phyloP scores from a whole-genome alignment of 1,140 invertebrate genomes.

The Platorchestia sp. region DNA sequence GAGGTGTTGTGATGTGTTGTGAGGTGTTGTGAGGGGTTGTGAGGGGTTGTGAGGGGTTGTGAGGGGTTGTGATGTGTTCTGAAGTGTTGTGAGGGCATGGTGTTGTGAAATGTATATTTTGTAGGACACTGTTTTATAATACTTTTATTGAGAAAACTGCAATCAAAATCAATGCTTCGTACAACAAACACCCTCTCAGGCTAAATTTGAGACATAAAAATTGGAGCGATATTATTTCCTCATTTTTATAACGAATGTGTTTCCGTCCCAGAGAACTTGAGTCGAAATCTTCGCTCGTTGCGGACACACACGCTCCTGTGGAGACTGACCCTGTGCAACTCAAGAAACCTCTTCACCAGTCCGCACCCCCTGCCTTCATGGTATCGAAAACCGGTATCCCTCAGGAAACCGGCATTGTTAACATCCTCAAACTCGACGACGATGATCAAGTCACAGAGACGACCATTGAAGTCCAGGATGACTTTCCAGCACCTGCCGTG shows the following conservation, averaged over 20 bases:
- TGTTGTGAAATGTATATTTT: background rate
- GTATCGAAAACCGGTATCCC: background rate
- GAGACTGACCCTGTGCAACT: background rate
- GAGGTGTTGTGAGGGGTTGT: too few species aligned
- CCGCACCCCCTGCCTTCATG: background rate
- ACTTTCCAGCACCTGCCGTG: background rate
- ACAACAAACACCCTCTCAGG: background rate
- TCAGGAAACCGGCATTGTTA: background rate
- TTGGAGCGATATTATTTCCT: background rate
- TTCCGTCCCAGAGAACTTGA: background rate
- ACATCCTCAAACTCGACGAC: slow-evolving; percentile 15
- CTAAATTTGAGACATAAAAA: background rate
- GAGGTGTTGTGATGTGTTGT: too few species aligned
- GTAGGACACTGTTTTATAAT: background rate
- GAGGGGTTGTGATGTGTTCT: background rate
- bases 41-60: too few species aligned
- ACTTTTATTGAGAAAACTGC: too few species aligned
- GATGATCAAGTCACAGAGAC: background rate
- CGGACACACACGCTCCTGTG: background rate
- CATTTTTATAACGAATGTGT: background rate
- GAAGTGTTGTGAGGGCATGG: background rate
- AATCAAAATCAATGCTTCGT: slow-evolving; percentile 10
- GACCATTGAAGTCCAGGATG: background rate
- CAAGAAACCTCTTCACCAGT: background rate
- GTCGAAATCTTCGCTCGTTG: background rate